Conservation (phyloP, 2,113 vertebrate species). For the Psilopogon haemacephalus region DNA sequence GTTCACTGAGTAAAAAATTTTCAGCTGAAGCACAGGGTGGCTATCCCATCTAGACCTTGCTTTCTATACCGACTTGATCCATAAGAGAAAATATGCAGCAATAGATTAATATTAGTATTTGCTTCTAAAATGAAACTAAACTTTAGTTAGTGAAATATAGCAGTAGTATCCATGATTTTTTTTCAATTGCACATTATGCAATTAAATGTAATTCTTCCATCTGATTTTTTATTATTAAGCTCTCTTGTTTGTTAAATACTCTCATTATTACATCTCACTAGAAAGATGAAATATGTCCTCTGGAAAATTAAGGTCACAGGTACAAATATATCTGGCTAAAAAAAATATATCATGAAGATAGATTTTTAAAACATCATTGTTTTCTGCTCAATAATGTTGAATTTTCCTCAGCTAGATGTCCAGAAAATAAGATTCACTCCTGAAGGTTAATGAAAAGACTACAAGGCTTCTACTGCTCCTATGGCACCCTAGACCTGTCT, state of each 20-base stretch:
- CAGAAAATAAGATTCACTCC: neutral
- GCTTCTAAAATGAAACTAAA: neutral
- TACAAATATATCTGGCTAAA: neutral
- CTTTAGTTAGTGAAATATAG: neutral
- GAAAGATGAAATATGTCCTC: neutral
- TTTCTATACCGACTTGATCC: neutral
- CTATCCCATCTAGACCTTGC: neutral
- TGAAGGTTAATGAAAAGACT: neutral
- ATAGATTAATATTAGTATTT: neutral
- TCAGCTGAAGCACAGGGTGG: neutral
- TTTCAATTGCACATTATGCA: neutral
- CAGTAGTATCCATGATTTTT: neutral
- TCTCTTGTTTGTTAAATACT: neutral
- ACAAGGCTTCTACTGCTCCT: neutral
- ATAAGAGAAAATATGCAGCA: neutral
- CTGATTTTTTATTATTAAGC: neutral
- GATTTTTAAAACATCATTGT: neutral
- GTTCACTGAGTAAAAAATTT: neutral
- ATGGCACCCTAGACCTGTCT: neutral
- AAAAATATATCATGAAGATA: neutral
- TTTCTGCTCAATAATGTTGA: neutral
- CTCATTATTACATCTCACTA: neutral
- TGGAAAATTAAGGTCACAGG: neutral
- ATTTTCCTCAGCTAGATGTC: neutral
- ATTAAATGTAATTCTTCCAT: neutral